These are phyloP conservation scores for Cotesia congregata DNA, from an alignment of 2,888 invertebrate genomes.

Conservation along the genomic window DNA sequence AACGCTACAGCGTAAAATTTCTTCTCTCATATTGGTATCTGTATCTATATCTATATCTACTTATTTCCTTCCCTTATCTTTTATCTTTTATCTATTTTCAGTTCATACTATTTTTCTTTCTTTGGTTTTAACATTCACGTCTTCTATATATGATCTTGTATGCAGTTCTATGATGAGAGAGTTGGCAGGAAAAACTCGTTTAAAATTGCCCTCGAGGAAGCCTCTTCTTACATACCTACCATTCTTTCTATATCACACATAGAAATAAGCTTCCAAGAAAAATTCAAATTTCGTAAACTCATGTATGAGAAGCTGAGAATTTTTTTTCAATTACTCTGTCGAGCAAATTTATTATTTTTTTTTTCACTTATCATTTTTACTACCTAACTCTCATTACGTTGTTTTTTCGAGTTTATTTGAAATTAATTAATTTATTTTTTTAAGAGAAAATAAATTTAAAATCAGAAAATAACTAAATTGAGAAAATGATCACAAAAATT, in stretches of 20 bases:
- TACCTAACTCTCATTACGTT: too few relatives aligned
- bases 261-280: slow-evolving; percentile 1
- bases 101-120: not conserved
- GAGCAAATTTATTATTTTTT: not conserved
- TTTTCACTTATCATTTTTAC: not conserved
- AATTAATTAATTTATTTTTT: too few relatives aligned
- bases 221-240: slow-evolving; percentile 21
- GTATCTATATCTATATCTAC: not conserved
- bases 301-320: not conserved
- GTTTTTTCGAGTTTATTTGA: too few relatives aligned
- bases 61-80: not conserved
- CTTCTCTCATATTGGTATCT: not conserved
- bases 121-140: slow-evolving; percentile 9
- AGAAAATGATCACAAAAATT: too few relatives aligned
- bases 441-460: too few relatives aligned
- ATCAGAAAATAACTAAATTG: too few relatives aligned
- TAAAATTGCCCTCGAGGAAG: slow-evolving; percentile 44
- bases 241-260: slow-evolving; percentile 18
- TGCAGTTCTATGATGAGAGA: slow-evolving; percentile 20
- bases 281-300: slow-evolving; percentile 18
- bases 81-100: not conserved
- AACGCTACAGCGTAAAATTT: not conserved
- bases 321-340: not conserved
- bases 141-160: slow-evolving; percentile 4
- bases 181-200: slow-evolving; percentile 40